phyloP scores from a whole-genome alignment of 2,888 invertebrate genomes.

The Hirtodrosophila duncani region DNA sequence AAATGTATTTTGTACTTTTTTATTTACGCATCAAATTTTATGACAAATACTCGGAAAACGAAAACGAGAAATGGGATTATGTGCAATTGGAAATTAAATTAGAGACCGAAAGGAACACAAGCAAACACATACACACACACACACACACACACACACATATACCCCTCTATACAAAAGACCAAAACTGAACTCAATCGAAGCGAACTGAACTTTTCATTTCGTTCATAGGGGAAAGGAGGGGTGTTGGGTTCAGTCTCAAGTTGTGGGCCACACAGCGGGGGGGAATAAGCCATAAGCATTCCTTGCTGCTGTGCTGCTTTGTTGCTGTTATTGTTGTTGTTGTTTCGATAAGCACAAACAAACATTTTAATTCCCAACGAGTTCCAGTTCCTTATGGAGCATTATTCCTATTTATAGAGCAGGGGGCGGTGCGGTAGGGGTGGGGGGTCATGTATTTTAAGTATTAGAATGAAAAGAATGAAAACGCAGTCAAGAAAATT shows the following conservation, averaged over 20 bases:
- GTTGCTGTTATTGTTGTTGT: slow-evolving; percentile 25
- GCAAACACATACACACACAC: too few species aligned
- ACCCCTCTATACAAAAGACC: too few species aligned
- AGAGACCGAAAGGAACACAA: slow-evolving; percentile 41
- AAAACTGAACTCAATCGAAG: too few species aligned
- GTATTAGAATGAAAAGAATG: too few species aligned
- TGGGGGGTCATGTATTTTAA: too few species aligned
- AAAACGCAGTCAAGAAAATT: slow-evolving; percentile 40
- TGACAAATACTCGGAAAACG: slow-evolving; percentile 54
- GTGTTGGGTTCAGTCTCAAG: slow-evolving; percentile 55
- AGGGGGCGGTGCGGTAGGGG: too few species aligned
- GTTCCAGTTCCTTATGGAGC: slow-evolving; percentile 60
- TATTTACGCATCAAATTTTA: slow-evolving; percentile 68
- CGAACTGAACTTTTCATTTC: slow-evolving; percentile 9
- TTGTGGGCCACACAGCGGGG: slow-evolving; percentile 38
- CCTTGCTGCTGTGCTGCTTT: slow-evolving; percentile 3
- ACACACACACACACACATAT: too few species aligned
- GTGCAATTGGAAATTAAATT: slow-evolving; percentile 70
- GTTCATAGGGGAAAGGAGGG: slow-evolving; percentile 17
- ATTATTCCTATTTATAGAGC: neutral
- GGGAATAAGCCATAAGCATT: slow-evolving; percentile 7
- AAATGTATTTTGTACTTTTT: slow-evolving; percentile 25
- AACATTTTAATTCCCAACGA: slow-evolving; percentile 70
- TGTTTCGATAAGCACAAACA: slow-evolving; percentile 40
- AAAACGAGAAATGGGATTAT: slow-evolving; percentile 55